A percentile compares a stretch with the other conserved stretches of the same genome.
Evolutionary conservation across 2,113 vertebrate genomes (phyloP).

Genomic region (Hemiscyllium ocellatum): DNA sequence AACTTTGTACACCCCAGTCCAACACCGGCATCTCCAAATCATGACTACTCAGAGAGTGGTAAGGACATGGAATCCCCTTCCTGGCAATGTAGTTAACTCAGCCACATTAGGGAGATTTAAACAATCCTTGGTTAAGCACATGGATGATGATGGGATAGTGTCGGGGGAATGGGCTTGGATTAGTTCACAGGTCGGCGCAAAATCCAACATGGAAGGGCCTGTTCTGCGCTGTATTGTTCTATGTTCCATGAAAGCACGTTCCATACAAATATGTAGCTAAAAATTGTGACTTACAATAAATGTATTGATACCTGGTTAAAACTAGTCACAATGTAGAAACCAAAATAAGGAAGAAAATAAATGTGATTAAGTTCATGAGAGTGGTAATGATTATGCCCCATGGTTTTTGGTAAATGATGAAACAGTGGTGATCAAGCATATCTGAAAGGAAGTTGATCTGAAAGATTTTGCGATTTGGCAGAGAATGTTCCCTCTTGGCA

Average conservation of each 20-base stretch:
- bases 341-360: background rate
- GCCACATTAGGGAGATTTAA: no score
- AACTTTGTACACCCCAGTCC: no score
- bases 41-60: no score
- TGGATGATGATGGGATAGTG: no score
- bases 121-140: no score
- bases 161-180: no score
- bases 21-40: no score
- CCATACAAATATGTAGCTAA: background rate
- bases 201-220: no score
- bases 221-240: no score
- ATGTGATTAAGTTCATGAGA: background rate
- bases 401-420: background rate
- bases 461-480: background rate
- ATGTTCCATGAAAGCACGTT: background rate
- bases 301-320: background rate
- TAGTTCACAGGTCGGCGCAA: no score
- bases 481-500: background rate
- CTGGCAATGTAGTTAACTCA: no score
- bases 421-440: background rate
- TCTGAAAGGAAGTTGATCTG: background rate
- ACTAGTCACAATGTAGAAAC: background rate
- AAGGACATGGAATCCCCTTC: no score
- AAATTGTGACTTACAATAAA: background rate
- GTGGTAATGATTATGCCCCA: background rate